Percentiles rank a stretch among this genome's conserved stretches.
Conservation (phyloP, 2,888 invertebrate genomes). For the Euproctis similis region DNA sequence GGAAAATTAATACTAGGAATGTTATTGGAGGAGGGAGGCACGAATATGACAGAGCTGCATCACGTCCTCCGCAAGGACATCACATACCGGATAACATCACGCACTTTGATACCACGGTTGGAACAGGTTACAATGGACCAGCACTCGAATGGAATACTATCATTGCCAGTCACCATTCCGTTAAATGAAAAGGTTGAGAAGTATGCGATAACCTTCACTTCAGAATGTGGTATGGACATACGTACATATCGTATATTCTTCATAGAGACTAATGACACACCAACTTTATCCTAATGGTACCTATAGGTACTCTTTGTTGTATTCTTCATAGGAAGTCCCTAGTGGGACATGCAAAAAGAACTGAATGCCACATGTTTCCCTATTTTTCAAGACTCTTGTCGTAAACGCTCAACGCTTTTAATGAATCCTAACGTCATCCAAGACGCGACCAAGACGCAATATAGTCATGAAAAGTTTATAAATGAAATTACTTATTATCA, state of each 20-base stretch:
- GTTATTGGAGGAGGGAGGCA: slow-evolving; percentile 55
- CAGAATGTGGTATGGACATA: slow-evolving; percentile 63
- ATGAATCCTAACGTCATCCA: too few species aligned
- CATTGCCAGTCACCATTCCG: slow-evolving; percentile 47
- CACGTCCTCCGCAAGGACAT: slow-evolving; percentile 49
- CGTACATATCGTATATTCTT: slow-evolving; percentile 57
- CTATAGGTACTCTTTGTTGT: too few species aligned
- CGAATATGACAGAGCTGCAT: slow-evolving; percentile 47
- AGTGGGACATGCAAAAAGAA: too few species aligned
- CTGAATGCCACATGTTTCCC: too few species aligned
- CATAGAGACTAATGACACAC: slow-evolving; percentile 18
- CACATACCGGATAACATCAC: slow-evolving; percentile 43
- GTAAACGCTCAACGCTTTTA: too few species aligned
- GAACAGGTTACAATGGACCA: slow-evolving; percentile 43
- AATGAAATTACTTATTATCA: too few species aligned
- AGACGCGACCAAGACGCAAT: too few species aligned
- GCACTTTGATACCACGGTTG: slow-evolving; percentile 35
- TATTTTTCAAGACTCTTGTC: too few species aligned
- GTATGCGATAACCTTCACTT: slow-evolving; percentile 52
- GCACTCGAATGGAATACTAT: slow-evolving; percentile 39
- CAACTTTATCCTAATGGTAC: background rate
- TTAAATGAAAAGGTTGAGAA: slow-evolving; percentile 43
- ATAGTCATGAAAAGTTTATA: too few species aligned
- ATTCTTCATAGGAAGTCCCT: too few species aligned
- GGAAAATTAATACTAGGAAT: slow-evolving; percentile 53